Percentiles rank a stretch among this genome's conserved stretches.
Evolutionary conservation across 2,888 invertebrate species (phyloP).

Genomic region (Eupithecia tripunctaria): DNA sequence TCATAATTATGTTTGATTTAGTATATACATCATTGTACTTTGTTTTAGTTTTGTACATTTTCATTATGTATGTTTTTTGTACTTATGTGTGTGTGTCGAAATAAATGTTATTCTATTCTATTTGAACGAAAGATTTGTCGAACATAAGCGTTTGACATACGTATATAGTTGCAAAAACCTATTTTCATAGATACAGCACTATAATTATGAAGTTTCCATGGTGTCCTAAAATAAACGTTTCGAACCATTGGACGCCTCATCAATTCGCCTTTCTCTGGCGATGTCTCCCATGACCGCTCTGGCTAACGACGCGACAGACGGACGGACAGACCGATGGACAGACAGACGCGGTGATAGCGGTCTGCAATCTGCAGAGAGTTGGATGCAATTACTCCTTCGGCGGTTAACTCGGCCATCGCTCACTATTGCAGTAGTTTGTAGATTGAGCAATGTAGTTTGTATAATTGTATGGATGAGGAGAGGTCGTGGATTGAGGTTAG

Average conservation of each 20-base stretch:
- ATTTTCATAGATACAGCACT: no score
- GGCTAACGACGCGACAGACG: background rate
- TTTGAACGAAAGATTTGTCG: no score
- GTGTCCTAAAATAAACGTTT: background rate
- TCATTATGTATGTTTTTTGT: no score
- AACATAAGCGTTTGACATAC: no score
- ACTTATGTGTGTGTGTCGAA: no score
- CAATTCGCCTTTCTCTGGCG: background rate
- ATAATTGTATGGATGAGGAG: background rate
- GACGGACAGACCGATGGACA: slow-evolving; percentile 2
- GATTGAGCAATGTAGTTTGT: slow-evolving; percentile 2
- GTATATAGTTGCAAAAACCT: no score
- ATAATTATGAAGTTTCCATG: no score
- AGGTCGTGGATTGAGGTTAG: background rate
- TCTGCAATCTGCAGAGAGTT: slow-evolving; percentile 13
- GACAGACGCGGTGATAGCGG: slow-evolving; percentile 5
- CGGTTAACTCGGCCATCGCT: background rate
- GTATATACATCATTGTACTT: no score
- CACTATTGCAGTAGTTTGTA: background rate
- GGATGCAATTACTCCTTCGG: slow-evolving; percentile 13
- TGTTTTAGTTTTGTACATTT: no score
- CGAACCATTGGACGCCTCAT: background rate
- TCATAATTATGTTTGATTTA: no score
- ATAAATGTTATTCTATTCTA: no score
- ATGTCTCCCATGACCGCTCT: background rate